Evolutionary conservation across 2,888 invertebrate species (phyloP).

Genomic region (Tyria jacobaeae): DNA sequence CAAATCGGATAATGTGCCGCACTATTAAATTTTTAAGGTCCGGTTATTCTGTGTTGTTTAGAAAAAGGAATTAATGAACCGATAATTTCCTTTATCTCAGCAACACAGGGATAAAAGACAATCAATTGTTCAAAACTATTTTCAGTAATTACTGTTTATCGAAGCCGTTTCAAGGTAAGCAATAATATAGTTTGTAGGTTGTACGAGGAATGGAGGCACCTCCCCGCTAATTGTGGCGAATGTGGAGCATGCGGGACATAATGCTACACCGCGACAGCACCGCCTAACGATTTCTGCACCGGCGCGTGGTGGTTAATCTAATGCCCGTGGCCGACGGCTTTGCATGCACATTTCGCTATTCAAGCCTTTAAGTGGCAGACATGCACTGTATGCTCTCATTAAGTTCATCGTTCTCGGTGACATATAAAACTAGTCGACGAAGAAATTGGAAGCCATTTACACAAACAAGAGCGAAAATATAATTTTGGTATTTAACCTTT

Average conservation of each 20-base stretch:
- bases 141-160: conserved; percentile 4
- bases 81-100: background rate
- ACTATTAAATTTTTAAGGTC: background rate
- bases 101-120: background rate
- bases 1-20: too few species aligned
- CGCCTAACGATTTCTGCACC: conserved; percentile 51
- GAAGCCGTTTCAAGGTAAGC: conserved; percentile 31
- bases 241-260: conserved; percentile 80
- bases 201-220: conserved; percentile 43
- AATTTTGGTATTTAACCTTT: background rate
- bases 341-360: conserved; percentile 57
- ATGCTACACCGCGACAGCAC: conserved; percentile 56
- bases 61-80: background rate
- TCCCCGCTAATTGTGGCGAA: conserved; percentile 63
- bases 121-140: background rate
- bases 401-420: conserved; percentile 54
- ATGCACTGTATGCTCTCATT: conserved; percentile 59
- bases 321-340: conserved; percentile 57
- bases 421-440: conserved; percentile 44
- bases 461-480: background rate
- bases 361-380: conserved; percentile 55
- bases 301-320: conserved; percentile 55
- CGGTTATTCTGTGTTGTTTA: background rate
- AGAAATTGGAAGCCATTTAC: conserved; percentile 10
- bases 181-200: conserved; percentile 33